Base-by-base conservation (phyloP, 2,797 vertebrate species). In the Spheniscus humboldti region DNA sequence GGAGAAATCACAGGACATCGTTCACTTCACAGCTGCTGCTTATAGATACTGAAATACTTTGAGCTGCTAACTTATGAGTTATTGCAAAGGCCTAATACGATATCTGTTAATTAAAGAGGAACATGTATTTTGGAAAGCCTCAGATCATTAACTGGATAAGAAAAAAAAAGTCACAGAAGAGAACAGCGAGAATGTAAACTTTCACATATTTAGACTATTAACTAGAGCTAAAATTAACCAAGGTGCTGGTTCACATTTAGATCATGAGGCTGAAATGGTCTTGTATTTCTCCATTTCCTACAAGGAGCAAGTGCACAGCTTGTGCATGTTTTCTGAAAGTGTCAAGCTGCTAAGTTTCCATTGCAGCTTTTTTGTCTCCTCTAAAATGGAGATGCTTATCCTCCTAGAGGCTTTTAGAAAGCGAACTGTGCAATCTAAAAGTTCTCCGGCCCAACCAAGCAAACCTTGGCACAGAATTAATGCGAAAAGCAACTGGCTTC, bases 161-260 rank as follows among this genome's bases (percentile, higher is more conserved):
- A 4, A 41, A 33, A 15, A 82, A 85, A 82, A 92, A 37, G 56
- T 80, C 41, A 71, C 50, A 75, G 52, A 68, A 67, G 85, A 60
- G 72, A 94, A 43, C 71, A 75, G 67, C n/a, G 63, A 85, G 72
- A 93, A 76, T 94, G 88, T 88, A 83, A 95, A 91, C 87, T 91
- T 96, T 77, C 90, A 90, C 76, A 84, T 53, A 37, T 96, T 84
- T 48, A 86, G 50, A 18, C 90, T 95, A 80, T 88, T 97, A 95
- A 84, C 79, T 68, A 37, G 31, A 90, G 88, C 79, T 95, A 95
- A 94, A 96, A 94, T 93, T 95, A 94, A 66, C 83, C 37, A 24
- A 81, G 66, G 76, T 93, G 92, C 69, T 86, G 57, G 76, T 88
- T 93, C 86, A 39, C 69, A 92, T 95, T 94, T 96, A 43, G 31